Evolutionary conservation across 35 echinoderm and acorn worm species (phyloP).

Genomic region (Ophioderma brevispina): DNA sequence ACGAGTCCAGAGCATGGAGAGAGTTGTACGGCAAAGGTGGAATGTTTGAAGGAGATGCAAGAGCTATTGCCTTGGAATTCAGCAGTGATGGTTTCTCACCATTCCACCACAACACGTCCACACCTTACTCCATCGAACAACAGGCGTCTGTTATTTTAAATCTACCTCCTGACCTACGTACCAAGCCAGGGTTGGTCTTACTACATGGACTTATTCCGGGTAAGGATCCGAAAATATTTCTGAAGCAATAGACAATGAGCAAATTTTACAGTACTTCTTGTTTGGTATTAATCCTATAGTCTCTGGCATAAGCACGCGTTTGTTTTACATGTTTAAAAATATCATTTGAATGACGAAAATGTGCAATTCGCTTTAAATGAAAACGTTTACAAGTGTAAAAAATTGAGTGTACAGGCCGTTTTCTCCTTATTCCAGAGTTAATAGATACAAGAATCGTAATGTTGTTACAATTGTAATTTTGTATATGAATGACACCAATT

Average conservation of each 20-base stretch:
- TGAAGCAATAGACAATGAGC: no score
- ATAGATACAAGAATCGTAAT: no score
- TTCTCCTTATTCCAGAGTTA: no score
- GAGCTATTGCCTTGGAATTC: background rate
- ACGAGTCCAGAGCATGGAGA: background rate
- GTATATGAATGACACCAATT: no score
- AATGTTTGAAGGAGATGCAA: background rate
- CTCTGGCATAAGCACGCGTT: background rate
- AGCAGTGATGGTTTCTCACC: background rate
- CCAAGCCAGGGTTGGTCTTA: background rate
- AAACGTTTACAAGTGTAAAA: background rate
- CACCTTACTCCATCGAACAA: background rate
- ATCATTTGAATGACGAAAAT: background rate
- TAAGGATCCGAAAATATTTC: background rate
- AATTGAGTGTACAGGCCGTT: background rate
- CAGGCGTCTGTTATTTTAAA: background rate
- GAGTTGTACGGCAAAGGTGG: background rate
- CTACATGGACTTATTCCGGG: background rate
- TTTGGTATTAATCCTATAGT: background rate
- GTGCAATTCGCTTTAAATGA: background rate
- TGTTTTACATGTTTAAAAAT: background rate
- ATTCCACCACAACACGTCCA: background rate
- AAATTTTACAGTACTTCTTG: no score
- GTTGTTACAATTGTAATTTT: no score
- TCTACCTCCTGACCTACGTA: background rate